A percentile compares a stretch with the other conserved stretches of the same genome.
Evolutionary conservation across 2,888 invertebrate genomes (phyloP).

Genomic region (Branchipolynoe longqiensis): DNA sequence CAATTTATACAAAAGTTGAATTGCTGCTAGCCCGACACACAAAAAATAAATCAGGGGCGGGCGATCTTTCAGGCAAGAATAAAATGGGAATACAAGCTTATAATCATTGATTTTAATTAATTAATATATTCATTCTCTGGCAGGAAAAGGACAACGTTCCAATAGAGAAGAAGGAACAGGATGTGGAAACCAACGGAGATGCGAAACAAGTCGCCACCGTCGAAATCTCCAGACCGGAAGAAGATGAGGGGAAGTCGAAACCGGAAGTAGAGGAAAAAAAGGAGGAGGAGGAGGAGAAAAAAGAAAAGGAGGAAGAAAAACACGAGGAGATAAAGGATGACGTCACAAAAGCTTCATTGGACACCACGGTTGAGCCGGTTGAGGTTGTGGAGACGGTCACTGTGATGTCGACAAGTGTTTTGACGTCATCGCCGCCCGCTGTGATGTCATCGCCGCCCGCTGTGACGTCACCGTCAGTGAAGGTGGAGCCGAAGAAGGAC

Average conservation of each 20-base stretch:
- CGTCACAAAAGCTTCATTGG: background rate
- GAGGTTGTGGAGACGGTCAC: background rate
- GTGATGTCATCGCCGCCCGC: background rate
- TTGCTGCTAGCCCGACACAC: too few species aligned
- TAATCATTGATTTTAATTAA: too few species aligned
- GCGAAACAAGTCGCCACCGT: constrained; percentile 4
- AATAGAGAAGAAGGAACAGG: constrained; percentile 1
- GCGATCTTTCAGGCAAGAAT: too few species aligned
- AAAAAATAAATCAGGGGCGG: too few species aligned
- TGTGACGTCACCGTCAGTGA: background rate
- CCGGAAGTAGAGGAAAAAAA: background rate
- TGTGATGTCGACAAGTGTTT: background rate
- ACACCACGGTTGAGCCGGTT: background rate
- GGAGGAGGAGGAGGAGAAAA: constrained; percentile 8
- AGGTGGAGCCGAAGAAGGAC: background rate
- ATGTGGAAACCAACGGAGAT: background rate
- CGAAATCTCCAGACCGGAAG: constrained; percentile 21
- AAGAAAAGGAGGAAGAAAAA: background rate
- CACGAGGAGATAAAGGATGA: background rate
- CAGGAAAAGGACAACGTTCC: constrained; percentile 3
- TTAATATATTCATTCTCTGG: background rate
- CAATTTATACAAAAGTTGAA: too few species aligned
- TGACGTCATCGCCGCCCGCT: background rate
- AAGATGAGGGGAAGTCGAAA: background rate
- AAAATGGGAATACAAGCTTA: too few species aligned